phyloP scores from a whole-genome alignment of 2,888 invertebrate species.

The Trissolcus brochymenae region DNA sequence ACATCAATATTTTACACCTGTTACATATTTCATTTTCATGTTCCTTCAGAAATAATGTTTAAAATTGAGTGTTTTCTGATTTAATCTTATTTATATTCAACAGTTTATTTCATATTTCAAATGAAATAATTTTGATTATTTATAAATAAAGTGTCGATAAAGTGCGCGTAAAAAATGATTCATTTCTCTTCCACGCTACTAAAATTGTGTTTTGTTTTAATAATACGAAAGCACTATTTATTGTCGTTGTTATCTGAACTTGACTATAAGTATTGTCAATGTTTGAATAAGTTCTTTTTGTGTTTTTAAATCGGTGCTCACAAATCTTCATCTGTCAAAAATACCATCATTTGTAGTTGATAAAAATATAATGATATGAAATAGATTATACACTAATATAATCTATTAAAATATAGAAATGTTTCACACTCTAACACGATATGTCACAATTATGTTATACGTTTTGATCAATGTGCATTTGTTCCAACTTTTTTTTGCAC shows the following conservation, averaged over 20 bases:
- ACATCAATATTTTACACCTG: too few species aligned
- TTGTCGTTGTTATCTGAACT: slow-evolving; percentile 21
- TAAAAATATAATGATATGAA: slow-evolving; percentile 5
- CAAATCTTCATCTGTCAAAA: slow-evolving; percentile 16
- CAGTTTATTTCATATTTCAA: too few species aligned
- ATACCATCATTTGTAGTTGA: slow-evolving; percentile 14
- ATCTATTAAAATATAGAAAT: slow-evolving; percentile 16
- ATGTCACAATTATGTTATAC: too few species aligned
- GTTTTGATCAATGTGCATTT: too few species aligned
- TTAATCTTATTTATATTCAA: too few species aligned
- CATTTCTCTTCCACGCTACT: background rate
- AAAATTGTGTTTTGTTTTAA: background rate
- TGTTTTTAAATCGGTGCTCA: slow-evolving; percentile 7
- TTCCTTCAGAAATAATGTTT: too few species aligned
- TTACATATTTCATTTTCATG: too few species aligned
- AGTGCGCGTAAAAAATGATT: slow-evolving; percentile 5
- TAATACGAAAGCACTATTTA: slow-evolving; percentile 16
- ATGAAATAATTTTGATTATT: too few species aligned
- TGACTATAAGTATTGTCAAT: slow-evolving; percentile 17
- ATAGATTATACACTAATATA: background rate
- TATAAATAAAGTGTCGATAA: too few species aligned
- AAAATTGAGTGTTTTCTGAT: too few species aligned
- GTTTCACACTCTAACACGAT: slow-evolving; percentile 1
- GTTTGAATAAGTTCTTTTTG: slow-evolving; percentile 7
- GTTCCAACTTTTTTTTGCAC: too few species aligned